Conservation (phyloP, 2,113 vertebrate genomes). For the Thamnophis sirtalis region DNA sequence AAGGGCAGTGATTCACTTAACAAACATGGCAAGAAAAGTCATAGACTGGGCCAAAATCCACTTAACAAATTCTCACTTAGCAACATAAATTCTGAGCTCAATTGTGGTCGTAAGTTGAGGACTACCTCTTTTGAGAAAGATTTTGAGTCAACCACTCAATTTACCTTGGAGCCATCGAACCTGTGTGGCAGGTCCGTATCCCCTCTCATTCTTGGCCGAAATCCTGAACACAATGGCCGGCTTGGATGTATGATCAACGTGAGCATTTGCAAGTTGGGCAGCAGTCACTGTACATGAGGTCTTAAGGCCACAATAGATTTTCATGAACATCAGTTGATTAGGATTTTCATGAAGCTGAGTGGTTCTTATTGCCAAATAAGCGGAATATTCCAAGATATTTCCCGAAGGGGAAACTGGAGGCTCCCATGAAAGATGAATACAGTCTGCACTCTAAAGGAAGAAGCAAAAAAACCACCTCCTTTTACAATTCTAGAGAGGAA, state of each 20-base stretch:
- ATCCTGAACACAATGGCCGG: constrained; percentile 96
- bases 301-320: constrained; percentile 92
- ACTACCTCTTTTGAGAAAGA: not conserved
- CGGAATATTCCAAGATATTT: constrained; percentile 93
- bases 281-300: constrained; percentile 84
- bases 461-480: not conserved
- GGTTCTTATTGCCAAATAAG: constrained; percentile 93
- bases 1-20: not conserved
- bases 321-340: constrained; percentile 88
- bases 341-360: constrained; percentile 75
- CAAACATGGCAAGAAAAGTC: not conserved
- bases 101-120: not conserved
- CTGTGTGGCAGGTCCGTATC: constrained; percentile 94
- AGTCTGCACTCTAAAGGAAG: constrained; percentile 80
- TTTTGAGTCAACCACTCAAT: not conserved
- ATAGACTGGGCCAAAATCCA: not conserved
- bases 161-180: constrained; percentile 98
- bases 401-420: constrained; percentile 89
- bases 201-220: constrained; percentile 95
- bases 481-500: not conserved
- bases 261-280: constrained; percentile 85
- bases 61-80: not conserved
- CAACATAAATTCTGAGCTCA: not conserved
- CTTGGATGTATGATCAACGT: constrained; percentile 87
- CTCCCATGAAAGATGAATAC: constrained; percentile 95